Evolutionary conservation across 1,140 invertebrate species (phyloP), one percentile per base, ranked within the genome.

Genomic region (Heliconius congener): DNA sequence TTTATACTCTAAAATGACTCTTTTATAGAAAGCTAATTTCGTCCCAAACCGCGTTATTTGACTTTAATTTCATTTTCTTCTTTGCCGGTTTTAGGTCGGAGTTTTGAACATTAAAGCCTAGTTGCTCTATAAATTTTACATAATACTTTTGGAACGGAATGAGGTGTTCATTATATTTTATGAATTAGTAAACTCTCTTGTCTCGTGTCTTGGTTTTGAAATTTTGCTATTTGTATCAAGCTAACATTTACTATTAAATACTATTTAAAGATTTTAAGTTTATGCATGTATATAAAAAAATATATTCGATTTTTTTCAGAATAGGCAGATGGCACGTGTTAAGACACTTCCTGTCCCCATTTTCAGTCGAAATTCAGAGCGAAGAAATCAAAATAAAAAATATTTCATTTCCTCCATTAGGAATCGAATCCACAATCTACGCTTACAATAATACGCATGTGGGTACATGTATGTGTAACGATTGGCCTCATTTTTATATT

Each of bases 61-160:
- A 23, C 60, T 66, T 66, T 27, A 66, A 66, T 66, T 66, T 66
- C 3, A 23, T 27, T 66, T 66, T 66, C 23, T 66, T 30, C 60
- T 66, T 16, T 66, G 13, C 13, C 11, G 27, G 27, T 66, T 27
- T 66, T 66, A 66, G 55, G 74, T 60, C 74, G 39, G 23, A 76
- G 57, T 76, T 66, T 75, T 66, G 34, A 66, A 75, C 39, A 46
- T 37, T 76, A 66, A 70, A 76, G 66, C 74, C 74, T 70, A 70
- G 57, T 27, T 42, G 37, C 16, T 75, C 30, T 76, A 76, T 76
- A 70, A 71, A 76, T 70, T 70, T 66, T 39, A 66, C 42, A 66
- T 66, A 30, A 27, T 30, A 60, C 74, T 60, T 39, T 66, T 46
- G 74, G 27, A 39, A 76, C 74, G 23, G n/a, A 46, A 76, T 74